Evolutionary conservation across 2,797 vertebrate genomes (phyloP).

Genomic region (Sebastes itinus): DNA sequence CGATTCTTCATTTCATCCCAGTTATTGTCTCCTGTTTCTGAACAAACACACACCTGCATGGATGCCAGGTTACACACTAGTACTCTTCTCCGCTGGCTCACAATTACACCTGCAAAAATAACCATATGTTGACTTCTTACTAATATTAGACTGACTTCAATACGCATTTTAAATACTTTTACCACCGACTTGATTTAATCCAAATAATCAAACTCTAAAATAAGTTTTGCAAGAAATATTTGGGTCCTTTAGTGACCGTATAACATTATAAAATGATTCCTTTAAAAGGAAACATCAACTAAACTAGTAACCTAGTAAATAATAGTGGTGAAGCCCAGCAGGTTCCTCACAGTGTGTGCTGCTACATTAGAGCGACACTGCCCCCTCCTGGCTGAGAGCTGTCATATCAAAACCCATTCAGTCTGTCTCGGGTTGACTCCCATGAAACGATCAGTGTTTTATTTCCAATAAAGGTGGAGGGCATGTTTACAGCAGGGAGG

Average conservation of each 20-base stretch:
- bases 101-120: not conserved
- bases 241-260: not conserved
- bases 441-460: not conserved
- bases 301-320: not conserved
- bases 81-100: not conserved
- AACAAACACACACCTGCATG: not conserved
- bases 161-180: too few relatives aligned
- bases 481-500: not conserved
- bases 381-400: constrained; percentile 59
- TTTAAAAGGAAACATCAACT: not conserved
- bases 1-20: too few relatives aligned
- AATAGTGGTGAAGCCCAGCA: not conserved
- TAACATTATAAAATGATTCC: not conserved
- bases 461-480: not conserved
- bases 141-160: too few relatives aligned
- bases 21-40: not conserved
- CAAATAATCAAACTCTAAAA: not conserved
- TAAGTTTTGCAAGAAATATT: not conserved
- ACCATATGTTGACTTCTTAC: too few relatives aligned
- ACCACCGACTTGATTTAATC: too few relatives aligned
- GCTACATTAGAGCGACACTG: constrained; percentile 34
- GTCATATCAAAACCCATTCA: not conserved
- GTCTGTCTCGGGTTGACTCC: not conserved
- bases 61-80: too few relatives aligned
- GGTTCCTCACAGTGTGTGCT: not conserved